Evolutionary conservation across 1,140 invertebrate species (phyloP).

Genomic region (honey bee (Apis mellifera)): DNA sequence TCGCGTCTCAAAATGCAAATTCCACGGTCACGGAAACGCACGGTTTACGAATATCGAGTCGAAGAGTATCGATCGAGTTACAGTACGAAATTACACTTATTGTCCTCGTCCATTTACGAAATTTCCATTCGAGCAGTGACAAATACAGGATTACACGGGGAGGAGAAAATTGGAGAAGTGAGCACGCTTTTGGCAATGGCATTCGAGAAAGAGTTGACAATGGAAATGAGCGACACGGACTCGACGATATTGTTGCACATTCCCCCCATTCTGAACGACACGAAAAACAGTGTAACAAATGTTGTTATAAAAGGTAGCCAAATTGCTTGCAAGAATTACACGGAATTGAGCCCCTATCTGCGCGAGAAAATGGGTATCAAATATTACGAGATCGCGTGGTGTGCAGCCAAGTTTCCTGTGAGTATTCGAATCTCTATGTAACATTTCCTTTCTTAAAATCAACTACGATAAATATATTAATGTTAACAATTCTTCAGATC

Average conservation of each 20-base stretch:
- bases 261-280: constrained; percentile 56
- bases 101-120: constrained; percentile 53
- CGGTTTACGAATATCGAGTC: background rate
- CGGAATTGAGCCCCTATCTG: constrained; percentile 10
- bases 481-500: too few species aligned
- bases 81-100: constrained; percentile 30
- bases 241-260: constrained; percentile 57
- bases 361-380: background rate
- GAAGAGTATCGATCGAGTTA: constrained; percentile 45
- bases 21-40: background rate
- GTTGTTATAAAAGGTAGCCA: constrained; percentile 56
- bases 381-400: constrained; percentile 57
- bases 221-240: background rate
- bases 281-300: constrained; percentile 40
- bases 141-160: background rate
- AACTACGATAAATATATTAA: too few species aligned
- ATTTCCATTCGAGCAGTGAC: constrained; percentile 55
- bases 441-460: background rate
- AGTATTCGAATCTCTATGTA: constrained; percentile 9
- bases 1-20: constrained; percentile 34
- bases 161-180: background rate
- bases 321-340: constrained; percentile 47
- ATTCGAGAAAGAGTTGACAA: constrained; percentile 33
- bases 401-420: constrained; percentile 49
- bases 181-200: constrained; percentile 25